Evolutionary conservation across 2,888 invertebrate genomes (phyloP).

Genomic region (Mimumesa dahlbomi): DNA sequence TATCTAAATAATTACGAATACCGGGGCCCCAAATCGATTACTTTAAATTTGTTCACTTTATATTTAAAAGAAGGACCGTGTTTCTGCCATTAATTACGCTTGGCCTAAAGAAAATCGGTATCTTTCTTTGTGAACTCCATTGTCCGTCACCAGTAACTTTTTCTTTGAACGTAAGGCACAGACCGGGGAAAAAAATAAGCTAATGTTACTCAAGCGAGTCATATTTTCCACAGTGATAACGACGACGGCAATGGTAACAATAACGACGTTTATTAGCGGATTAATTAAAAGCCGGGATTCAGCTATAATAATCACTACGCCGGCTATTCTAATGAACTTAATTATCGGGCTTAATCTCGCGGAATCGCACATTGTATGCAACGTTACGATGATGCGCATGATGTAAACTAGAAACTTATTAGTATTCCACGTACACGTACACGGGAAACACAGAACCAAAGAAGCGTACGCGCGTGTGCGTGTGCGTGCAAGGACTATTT

Average conservation of each 20-base stretch:
- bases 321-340: conserved; percentile 54
- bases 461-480: neutral
- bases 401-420: conserved; percentile 58
- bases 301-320: conserved; percentile 47
- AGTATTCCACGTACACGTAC: conserved; percentile 44
- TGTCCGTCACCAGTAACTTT: too few relatives aligned
- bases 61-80: too few relatives aligned
- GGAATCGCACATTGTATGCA: conserved; percentile 54
- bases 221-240: conserved; percentile 39
- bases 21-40: too few relatives aligned
- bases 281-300: conserved; percentile 54
- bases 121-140: too few relatives aligned
- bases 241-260: conserved; percentile 36
- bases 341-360: conserved; percentile 55
- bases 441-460: too few relatives aligned
- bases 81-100: too few relatives aligned
- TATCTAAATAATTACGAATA: too few relatives aligned
- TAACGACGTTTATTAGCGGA: conserved; percentile 52
- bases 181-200: too few relatives aligned
- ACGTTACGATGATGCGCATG: conserved; percentile 35
- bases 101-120: too few relatives aligned
- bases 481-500: neutral
- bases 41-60: too few relatives aligned
- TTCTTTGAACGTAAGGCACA: too few relatives aligned
- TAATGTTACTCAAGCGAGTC: conserved; percentile 34